A percentile compares a stretch with the other conserved stretches of the same genome.
phyloP scores from a whole-genome alignment of 2,797 vertebrate genomes.

The Anabas testudineus region DNA sequence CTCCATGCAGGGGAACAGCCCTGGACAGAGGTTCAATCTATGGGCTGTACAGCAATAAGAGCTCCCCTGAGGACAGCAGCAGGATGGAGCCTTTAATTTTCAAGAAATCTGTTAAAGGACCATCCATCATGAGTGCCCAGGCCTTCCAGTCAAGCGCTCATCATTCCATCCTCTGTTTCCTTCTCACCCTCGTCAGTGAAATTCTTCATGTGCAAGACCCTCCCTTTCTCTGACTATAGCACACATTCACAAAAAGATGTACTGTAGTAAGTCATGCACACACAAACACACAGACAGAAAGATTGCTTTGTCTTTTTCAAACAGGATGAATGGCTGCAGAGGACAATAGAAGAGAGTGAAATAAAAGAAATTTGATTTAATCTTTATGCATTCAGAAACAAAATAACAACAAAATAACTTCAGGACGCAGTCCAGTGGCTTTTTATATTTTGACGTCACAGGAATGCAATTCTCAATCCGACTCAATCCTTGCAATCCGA shows the following conservation, averaged over 20 bases:
- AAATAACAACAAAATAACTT: too few relatives aligned
- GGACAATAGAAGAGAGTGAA: constrained; percentile 38
- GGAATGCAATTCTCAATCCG: constrained; percentile 80
- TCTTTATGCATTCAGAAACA: constrained; percentile 63
- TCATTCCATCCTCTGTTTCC: constrained; percentile 48
- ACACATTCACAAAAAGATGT: neutral
- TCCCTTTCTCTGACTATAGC: constrained; percentile 24
- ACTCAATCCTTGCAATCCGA: too few relatives aligned
- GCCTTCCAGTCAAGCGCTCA: constrained; percentile 58
- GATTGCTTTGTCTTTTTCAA: constrained; percentile 10
- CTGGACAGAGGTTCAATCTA: constrained; percentile 33
- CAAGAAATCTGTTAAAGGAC: constrained; percentile 77
- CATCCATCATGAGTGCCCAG: constrained; percentile 66
- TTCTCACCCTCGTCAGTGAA: constrained; percentile 24
- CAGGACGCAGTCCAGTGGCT: constrained; percentile 62
- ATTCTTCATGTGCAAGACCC: constrained; percentile 1
- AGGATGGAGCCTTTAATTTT: constrained; percentile 72
- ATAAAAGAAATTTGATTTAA: constrained; percentile 47
- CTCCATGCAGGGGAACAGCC: constrained; percentile 39
- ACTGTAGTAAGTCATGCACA: too few relatives aligned
- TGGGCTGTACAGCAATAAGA: constrained; percentile 26
- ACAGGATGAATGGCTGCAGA: constrained; percentile 41
- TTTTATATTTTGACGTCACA: constrained; percentile 76
- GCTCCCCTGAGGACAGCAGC: constrained; percentile 28
- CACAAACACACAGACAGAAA: too few relatives aligned